Evolutionary conservation across 2,797 vertebrate species (phyloP).

Genomic region (Hippocampus kuda): DNA sequence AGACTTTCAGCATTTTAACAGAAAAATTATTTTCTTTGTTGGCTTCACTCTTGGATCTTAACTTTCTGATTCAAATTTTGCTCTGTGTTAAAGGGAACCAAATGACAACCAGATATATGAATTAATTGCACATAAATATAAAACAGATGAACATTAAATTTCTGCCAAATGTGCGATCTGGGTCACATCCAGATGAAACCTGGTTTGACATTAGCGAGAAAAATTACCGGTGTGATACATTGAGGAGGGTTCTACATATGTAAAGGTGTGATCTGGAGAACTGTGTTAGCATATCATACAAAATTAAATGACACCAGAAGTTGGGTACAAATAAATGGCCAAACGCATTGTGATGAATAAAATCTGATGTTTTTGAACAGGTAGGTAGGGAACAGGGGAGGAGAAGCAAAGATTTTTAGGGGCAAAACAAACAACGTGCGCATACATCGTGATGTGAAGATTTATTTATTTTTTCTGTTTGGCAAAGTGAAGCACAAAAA

Average conservation of each 20-base stretch:
- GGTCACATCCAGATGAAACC: neutral
- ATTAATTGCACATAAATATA: neutral
- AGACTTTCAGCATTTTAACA: neutral
- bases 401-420: neutral
- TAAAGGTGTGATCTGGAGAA: too few species aligned
- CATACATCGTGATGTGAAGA: neutral
- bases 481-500: slow-evolving; percentile 21
- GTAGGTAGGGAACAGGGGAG: neutral
- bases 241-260: neutral
- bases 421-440: neutral
- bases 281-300: neutral
- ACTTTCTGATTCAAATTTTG: neutral
- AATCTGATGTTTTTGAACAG: neutral
- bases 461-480: neutral
- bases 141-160: neutral
- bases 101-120: neutral
- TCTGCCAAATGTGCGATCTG: neutral
- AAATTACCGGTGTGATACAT: neutral
- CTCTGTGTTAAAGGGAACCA: neutral
- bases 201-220: neutral
- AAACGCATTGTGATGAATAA: neutral
- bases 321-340: neutral
- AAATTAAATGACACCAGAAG: too few species aligned
- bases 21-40: neutral
- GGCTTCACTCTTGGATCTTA: neutral